phyloP scores from a whole-genome alignment of 2,888 invertebrate genomes.

The Caenorhabditis angaria region DNA sequence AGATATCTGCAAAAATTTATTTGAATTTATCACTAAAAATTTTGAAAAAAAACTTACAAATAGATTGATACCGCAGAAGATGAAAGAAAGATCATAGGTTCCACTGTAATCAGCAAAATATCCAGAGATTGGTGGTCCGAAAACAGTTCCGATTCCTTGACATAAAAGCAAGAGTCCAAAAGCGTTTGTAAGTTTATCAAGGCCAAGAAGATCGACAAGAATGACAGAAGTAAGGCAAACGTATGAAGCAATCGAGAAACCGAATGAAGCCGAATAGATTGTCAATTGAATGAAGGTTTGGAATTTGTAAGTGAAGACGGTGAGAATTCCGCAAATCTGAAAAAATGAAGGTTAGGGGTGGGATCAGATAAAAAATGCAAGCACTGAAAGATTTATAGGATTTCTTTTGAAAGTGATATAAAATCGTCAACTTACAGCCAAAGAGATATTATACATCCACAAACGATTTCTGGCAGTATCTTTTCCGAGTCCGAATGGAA shows the following conservation, averaged over 20 bases:
- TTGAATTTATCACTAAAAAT: not conserved
- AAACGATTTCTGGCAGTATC: constrained; percentile 89
- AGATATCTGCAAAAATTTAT: constrained; percentile 42
- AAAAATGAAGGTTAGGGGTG: constrained; percentile 16
- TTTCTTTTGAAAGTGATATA: no score
- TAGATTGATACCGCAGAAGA: constrained; percentile 80
- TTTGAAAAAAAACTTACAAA: constrained; percentile 47
- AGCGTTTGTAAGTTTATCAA: constrained; percentile 94
- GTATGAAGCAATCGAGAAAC: constrained; percentile 76
- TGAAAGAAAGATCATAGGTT: constrained; percentile 88
- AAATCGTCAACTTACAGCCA: constrained; percentile 78
- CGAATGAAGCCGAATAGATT: constrained; percentile 81
- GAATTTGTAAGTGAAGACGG: constrained; percentile 83
- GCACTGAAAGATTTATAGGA: no score
- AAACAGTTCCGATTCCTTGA: constrained; percentile 87
- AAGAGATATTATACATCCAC: constrained; percentile 86
- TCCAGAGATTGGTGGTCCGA: constrained; percentile 83
- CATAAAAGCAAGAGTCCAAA: constrained; percentile 95
- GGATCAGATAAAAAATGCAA: no score
- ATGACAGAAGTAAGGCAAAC: constrained; percentile 97
- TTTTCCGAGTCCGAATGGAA: constrained; percentile 76
- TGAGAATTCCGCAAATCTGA: constrained; percentile 86
- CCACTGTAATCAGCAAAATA: constrained; percentile 82
- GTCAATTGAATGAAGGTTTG: constrained; percentile 81
- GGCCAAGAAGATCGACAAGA: constrained; percentile 91